Evolutionary conservation across 2,113 vertebrate species (phyloP).

Genomic region (Nestor notabilis): DNA sequence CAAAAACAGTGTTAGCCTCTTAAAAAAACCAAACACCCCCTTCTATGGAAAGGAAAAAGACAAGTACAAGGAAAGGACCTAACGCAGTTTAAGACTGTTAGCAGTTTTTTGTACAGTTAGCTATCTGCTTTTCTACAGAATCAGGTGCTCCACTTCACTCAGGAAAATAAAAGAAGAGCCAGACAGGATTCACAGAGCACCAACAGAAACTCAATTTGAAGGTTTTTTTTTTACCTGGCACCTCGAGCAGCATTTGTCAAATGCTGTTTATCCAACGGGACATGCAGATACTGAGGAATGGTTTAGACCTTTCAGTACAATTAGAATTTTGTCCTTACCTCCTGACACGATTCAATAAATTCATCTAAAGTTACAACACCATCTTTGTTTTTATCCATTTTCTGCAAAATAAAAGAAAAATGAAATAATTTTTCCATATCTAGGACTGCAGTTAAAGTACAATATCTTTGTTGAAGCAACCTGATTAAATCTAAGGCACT

Average conservation of each 20-base stretch:
- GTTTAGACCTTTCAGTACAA: background rate
- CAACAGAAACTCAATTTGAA: background rate
- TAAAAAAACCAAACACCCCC: background rate
- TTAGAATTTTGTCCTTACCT: conserved; percentile 79
- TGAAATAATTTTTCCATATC: background rate
- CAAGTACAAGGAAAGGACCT: background rate
- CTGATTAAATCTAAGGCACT: background rate
- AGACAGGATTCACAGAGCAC: background rate
- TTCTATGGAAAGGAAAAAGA: background rate
- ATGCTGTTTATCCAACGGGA: background rate
- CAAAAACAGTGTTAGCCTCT: background rate
- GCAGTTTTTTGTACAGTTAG: background rate
- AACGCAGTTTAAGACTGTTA: background rate
- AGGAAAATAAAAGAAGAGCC: background rate
- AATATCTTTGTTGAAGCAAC: background rate
- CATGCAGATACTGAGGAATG: background rate
- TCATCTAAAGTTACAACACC: conserved; percentile 97
- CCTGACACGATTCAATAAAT: conserved; percentile 95
- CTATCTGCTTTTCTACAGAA: background rate
- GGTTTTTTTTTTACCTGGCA: background rate
- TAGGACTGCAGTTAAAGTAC: background rate
- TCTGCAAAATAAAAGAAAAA: conserved; percentile 77
- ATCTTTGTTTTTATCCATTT: conserved; percentile 99
- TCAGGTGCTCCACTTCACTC: background rate
- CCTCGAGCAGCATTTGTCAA: background rate